Base-by-base conservation (phyloP, 2,113 vertebrate genomes). In the Amazona vittata region DNA sequence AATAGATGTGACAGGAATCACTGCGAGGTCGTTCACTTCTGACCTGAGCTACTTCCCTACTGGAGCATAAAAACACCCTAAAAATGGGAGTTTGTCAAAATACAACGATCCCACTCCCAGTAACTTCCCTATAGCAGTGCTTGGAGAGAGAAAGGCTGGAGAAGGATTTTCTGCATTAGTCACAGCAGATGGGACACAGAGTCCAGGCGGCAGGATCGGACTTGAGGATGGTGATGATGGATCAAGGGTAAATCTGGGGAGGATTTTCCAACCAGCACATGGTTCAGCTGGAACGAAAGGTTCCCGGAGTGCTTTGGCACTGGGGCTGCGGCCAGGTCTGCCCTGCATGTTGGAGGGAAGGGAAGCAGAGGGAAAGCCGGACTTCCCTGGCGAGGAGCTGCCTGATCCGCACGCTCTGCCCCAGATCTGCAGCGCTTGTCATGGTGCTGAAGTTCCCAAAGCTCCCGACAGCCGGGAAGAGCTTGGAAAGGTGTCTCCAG, bases 1-100 rank as follows among this genome's bases (percentile, higher is more conserved):
- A 15, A 15, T 12, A 13, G 0, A 1, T 1, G 7, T 19, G 9
- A 8, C 2, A 10, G 52, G 71, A 44, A n/a, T 15, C 11, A 8
- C 21, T 41, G 2, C 0, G 1, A 43, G 44, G 24, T 6, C 15
- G 15, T 15, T 85, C 33, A 6, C 60, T 9, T 24, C 64, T 22
- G 22, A 50, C 55, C 33, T n/a, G 33, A n/a, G 55, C 20, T n/a
- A 14, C 55, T 8, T 21, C 31, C 55, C 8, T 20, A 12, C 57
- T 10, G 33, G 12, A 35, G 57, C 57, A 35, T 10, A n/a, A 59
- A 59, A 59, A 15, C 57, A 35, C 57, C 57, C 33, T 24, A 24
- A 59, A 35, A 35, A 24, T 14, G 33, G 14, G 55, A 59, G 21
- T 59, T 24, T 14, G 60, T 60, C 74, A 43, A 70, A 63, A 39